Conservation (phyloP, 2,888 invertebrate genomes). For the Dromius quadrimaculatus region DNA sequence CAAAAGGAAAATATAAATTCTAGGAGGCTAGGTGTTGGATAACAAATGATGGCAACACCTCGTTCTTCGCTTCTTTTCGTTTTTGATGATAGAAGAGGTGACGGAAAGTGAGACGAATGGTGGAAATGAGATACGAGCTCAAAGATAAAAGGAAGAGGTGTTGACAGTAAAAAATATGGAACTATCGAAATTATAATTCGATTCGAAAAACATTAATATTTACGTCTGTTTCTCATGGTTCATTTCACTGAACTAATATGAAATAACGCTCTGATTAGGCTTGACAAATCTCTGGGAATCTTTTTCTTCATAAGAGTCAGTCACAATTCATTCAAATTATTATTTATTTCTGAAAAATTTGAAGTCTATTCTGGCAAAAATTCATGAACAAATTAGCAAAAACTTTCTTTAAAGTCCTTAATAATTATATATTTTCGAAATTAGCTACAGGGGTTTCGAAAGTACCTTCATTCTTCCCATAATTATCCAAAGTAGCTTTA, state of each 20-base stretch:
- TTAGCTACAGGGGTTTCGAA: too few relatives aligned
- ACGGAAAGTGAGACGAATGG: slow-evolving; percentile 39
- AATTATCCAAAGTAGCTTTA: too few relatives aligned
- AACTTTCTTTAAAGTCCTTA: too few relatives aligned
- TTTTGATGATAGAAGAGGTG: slow-evolving; percentile 3
- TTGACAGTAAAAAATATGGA: slow-evolving; percentile 33
- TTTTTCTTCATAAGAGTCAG: neutral
- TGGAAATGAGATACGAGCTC: slow-evolving; percentile 24
- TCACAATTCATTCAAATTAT: too few relatives aligned
- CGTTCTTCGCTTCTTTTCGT: slow-evolving; percentile 1
- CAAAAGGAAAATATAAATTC: slow-evolving; percentile 36
- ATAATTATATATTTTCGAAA: too few relatives aligned
- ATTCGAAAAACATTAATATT: slow-evolving; percentile 23
- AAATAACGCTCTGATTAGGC: neutral
- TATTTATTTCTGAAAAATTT: too few relatives aligned
- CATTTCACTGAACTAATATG: slow-evolving; percentile 1
- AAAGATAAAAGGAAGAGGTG: slow-evolving; percentile 6
- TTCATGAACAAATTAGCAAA: too few relatives aligned
- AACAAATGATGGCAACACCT: slow-evolving; percentile 33
- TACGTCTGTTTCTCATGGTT: neutral
- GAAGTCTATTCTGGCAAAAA: too few relatives aligned
- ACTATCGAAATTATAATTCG: slow-evolving; percentile 27
- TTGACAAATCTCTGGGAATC: slow-evolving; percentile 5
- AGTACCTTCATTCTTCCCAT: too few relatives aligned
- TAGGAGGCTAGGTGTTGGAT: slow-evolving; percentile 14